These are phyloP conservation scores for Dasyornis broadbenti DNA, from an alignment of 2,113 vertebrate genomes.

Conservation along the genomic window DNA sequence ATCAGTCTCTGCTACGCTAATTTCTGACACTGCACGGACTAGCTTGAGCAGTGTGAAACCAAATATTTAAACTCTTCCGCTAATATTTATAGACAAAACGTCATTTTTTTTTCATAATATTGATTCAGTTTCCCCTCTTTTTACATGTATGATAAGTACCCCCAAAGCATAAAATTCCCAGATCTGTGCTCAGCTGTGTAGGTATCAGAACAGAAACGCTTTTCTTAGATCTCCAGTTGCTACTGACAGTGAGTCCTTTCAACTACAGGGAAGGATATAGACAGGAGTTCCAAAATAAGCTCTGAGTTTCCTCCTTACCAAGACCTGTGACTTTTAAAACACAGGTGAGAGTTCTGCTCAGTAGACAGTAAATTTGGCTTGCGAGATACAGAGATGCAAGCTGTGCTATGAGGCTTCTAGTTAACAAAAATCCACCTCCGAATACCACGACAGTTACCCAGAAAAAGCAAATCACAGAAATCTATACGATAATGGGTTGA, in stretches of 20 bases:
- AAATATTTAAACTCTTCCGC: neutral
- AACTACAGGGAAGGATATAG: neutral
- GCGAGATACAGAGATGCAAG: neutral
- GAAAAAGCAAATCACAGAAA: neutral
- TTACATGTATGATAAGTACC: neutral
- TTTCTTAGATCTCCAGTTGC: conserved; percentile 36
- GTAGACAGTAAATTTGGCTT: neutral
- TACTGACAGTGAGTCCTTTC: neutral
- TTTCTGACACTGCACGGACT: neutral
- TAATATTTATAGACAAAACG: neutral
- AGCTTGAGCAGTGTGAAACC: neutral
- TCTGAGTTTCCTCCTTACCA: neutral
- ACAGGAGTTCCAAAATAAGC: neutral
- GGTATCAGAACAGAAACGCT: neutral
- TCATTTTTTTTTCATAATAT: neutral
- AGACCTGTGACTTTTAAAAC: neutral
- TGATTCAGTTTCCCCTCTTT: neutral
- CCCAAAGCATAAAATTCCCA: neutral
- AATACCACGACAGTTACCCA: neutral
- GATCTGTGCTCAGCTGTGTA: neutral
- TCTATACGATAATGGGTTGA: neutral
- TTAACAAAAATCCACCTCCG: neutral
- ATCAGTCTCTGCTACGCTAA: neutral
- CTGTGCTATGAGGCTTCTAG: neutral
- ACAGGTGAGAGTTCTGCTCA: neutral